Base-by-base conservation (phyloP, 2,113 vertebrate genomes). In the Paradisaea rubra region DNA sequence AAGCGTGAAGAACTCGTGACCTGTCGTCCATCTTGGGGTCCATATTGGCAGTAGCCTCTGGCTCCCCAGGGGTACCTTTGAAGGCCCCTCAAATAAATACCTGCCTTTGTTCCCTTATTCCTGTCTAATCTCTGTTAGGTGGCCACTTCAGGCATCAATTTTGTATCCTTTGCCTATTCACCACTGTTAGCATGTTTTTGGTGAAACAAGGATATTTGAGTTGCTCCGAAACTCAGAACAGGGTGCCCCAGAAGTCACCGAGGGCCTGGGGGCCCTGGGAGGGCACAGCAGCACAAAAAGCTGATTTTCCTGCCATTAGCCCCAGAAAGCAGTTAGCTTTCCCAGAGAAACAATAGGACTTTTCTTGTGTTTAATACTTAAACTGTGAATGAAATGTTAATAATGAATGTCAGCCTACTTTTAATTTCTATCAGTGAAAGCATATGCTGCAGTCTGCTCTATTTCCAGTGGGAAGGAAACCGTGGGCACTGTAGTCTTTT, bases 331-430 rank as follows among this genome's bases (percentile, higher is more conserved):
- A 72, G 45, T 39, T 60, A 53, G 64, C 37, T 88, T 72, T 92
- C 47, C n/a, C 39, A 28, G n/a, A 59, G 77, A 93, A 95, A 94
- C 71, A 91, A 81, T 13, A 79, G 13, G 11, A 65, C 20, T 81
- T 84, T 93, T 77, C 41, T 89, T 60, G 25, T 15, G 50, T 76
- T 96, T 81, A 70, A 88, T 89, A 81, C 91, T 83, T 81, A 81
- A 94, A 93, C 70, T 35, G 66, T 78, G 56, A 94, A 83, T 79
- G 66, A 65, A 84, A 74, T 70, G 49, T 89, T 90, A 94, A 92
- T 94, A 80, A 97, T 89, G 92, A 81, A 89, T 87, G 57, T 45
- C 49, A 72, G 50, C 28, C 56, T n/a, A 53, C 64, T 94, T 94
- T 61, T 92, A 72, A 96, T 94, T 94, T 79, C 86, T 68, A 35